phyloP scores from a whole-genome alignment of 1,140 invertebrate species.

The Alviniconcha marisindica region DNA sequence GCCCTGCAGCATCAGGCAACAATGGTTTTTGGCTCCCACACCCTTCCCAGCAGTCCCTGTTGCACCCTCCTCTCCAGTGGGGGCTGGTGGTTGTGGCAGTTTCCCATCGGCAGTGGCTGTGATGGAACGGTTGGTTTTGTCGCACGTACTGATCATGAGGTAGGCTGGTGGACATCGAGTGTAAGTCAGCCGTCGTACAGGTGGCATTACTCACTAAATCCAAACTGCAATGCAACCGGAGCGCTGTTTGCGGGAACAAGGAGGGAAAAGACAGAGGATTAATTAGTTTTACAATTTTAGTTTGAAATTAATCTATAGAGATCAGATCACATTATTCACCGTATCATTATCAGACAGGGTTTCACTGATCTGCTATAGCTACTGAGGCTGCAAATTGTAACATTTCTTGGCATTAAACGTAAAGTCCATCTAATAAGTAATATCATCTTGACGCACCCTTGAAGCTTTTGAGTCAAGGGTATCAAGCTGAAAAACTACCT shows the following conservation, averaged over 20 bases:
- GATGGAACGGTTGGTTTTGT: neutral
- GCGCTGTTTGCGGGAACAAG: neutral
- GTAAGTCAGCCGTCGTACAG: neutral
- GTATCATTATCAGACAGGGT: neutral
- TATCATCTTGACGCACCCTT: no score
- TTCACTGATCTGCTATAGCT: neutral
- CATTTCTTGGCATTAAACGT: no score
- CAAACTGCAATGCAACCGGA: neutral
- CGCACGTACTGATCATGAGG: conserved; percentile 35
- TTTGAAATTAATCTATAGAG: no score
- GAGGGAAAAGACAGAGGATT: neutral
- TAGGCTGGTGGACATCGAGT: conserved; percentile 27
- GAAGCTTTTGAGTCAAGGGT: no score
- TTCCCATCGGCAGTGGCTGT: neutral
- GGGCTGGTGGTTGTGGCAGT: neutral
- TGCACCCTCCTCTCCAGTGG: conserved; percentile 6
- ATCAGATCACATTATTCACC: no score
- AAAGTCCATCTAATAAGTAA: no score
- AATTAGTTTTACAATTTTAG: no score
- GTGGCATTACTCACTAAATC: conserved; percentile 24
- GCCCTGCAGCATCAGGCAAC: conserved; percentile 64
- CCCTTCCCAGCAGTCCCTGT: neutral
- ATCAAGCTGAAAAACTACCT: no score
- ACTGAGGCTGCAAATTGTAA: neutral
- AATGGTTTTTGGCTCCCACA: conserved; percentile 62